Conservation (phyloP, 2,797 vertebrate genomes). For the Malurus splendens region DNA sequence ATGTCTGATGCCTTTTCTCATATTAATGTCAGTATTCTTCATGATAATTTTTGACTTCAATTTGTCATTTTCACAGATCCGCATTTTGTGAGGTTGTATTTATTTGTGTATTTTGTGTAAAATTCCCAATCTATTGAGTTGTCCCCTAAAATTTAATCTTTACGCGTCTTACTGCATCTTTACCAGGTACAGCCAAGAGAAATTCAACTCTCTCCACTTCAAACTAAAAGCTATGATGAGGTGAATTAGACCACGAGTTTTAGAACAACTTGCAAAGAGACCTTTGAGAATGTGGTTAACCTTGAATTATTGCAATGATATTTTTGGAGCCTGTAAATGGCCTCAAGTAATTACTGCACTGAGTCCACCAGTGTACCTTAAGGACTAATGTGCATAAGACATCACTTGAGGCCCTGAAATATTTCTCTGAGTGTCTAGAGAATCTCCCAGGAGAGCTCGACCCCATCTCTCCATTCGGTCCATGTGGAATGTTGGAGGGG, state of each 20-base stretch:
- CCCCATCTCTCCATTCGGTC: background rate
- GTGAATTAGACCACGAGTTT: background rate
- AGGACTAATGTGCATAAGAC: background rate
- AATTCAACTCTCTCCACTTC: background rate
- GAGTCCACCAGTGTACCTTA: background rate
- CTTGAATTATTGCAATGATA: background rate
- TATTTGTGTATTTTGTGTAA: background rate
- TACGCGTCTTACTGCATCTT: background rate
- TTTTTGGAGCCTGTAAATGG: background rate
- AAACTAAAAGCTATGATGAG: background rate
- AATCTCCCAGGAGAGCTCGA: background rate
- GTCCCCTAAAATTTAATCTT: background rate
- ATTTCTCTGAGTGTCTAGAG: background rate
- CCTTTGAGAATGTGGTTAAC: background rate
- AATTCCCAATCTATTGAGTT: background rate
- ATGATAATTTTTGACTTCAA: background rate
- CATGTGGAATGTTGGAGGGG: accelerated
- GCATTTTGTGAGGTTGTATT: background rate
- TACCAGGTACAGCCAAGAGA: background rate
- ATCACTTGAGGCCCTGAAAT: background rate
- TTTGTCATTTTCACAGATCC: background rate
- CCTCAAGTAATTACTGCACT: background rate
- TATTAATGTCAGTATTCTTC: background rate
- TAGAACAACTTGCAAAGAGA: background rate
- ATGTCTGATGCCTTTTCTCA: background rate